Conservation (phyloP, 1,140 invertebrate species). For the Caenorhabditis brenneri region DNA sequence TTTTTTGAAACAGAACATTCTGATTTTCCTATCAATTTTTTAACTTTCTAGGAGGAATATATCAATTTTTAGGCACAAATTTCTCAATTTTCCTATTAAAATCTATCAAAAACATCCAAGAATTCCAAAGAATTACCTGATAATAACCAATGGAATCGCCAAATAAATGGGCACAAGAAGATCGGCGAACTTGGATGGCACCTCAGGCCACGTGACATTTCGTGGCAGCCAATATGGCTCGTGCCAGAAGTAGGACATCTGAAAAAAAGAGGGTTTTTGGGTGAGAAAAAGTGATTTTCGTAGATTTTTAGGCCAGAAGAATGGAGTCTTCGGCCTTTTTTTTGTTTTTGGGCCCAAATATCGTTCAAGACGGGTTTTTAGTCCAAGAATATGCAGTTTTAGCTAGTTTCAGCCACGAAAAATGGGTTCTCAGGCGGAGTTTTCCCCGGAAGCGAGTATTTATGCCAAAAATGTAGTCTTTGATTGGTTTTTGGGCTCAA, state of each 20-base stretch:
- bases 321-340: slow-evolving; percentile 47
- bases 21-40: too few species aligned
- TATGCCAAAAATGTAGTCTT: too few species aligned
- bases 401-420: too few species aligned
- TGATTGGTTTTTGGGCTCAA: too few species aligned
- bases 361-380: too few species aligned
- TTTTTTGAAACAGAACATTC: neutral
- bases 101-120: neutral
- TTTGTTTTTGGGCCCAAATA: too few species aligned
- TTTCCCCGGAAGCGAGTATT: too few species aligned
- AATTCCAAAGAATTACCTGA: too few species aligned
- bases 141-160: slow-evolving; percentile 59
- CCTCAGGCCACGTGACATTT: slow-evolving; percentile 57
- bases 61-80: neutral
- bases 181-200: slow-evolving; percentile 57
- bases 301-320: neutral
- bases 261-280: neutral
- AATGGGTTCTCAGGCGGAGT: too few species aligned
- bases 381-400: too few species aligned
- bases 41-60: neutral
- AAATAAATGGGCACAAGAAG: slow-evolving; percentile 61
- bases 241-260: slow-evolving; percentile 49
- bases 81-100: neutral
- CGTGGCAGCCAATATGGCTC: slow-evolving; percentile 58
- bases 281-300: neutral